phyloP scores from a whole-genome alignment of 2,888 invertebrate species.

The Liposcelis brunnea region DNA sequence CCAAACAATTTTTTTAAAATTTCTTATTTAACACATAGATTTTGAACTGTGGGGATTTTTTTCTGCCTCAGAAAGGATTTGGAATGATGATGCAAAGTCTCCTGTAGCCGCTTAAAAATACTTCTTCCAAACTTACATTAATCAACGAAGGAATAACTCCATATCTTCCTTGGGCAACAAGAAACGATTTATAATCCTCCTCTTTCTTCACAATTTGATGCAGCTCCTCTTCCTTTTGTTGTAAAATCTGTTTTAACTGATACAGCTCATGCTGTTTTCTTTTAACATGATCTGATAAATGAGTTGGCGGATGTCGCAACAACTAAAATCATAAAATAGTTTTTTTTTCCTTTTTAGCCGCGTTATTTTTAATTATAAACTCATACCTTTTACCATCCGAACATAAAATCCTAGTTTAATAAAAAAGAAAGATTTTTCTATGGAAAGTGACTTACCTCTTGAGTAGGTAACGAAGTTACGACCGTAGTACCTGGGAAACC shows the following conservation, averaged over 20 bases:
- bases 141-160: conserved; percentile 39
- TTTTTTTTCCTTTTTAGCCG: conserved; percentile 5
- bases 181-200: conserved; percentile 75
- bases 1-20: too few relatives aligned
- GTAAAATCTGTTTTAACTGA: conserved; percentile 31
- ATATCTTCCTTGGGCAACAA: conserved; percentile 49
- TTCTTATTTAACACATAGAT: too few relatives aligned
- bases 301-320: conserved; percentile 37
- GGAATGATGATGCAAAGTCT: too few relatives aligned
- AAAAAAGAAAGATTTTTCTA: background rate
- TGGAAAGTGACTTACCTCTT: conserved; percentile 20
- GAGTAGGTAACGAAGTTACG: conserved; percentile 21
- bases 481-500: conserved; percentile 29
- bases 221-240: conserved; percentile 39
- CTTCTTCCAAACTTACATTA: conserved; percentile 27
- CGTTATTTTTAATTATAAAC: background rate
- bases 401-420: conserved; percentile 7
- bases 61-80: too few relatives aligned
- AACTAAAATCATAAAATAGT: conserved; percentile 25
- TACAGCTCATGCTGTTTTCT: conserved; percentile 73
- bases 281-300: conserved; percentile 54
- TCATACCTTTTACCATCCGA: conserved; percentile 6
- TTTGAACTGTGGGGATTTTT: too few relatives aligned
- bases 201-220: conserved; percentile 71
- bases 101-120: too few relatives aligned